Evolutionary conservation across 1,140 invertebrate genomes (phyloP), one percentile per base, ranked within the genome.

Genomic region (Xylocopa sonorina): DNA sequence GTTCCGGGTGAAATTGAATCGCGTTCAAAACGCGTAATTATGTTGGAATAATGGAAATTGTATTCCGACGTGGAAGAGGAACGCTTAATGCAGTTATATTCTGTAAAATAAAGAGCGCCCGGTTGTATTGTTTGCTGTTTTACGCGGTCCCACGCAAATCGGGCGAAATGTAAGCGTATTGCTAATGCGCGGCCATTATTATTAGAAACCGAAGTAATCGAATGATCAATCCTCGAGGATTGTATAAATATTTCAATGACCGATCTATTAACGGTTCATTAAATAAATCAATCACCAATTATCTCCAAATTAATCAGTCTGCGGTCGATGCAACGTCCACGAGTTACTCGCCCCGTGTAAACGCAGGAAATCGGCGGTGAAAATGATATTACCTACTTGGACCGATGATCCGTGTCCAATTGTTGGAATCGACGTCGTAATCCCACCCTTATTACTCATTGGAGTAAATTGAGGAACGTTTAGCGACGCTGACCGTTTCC

Each of bases 351-450:
- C n/a, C n/a, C n/a, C 7, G 3, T 46, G 24, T 21, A 14, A 60
- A 43, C n/a, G 27, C 21, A 14, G 3, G 1, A 46, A 72, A 46
- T 29, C 29, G 41, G 10, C 27, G 2, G 9, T 68, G 32, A 38
- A 34, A 73, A 60, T 32, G n/a, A 73, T 48, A 29, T 73, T 73
- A 57, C 48, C 55, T 6, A 60, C 14, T n/a, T 10, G 1, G 18
- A 2, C 16, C 55, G 43, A 73, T 43, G 46, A 60, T 48, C 69
- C 69, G 34, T 32, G 57, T 58, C 29, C 67, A 62, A 78, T 84
- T 84, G 57, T 48, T 38, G 62, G 10, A 78, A 78, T 66, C 79
- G 74, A 83, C 62, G 68, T 80, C 71, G 58, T 75, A 72, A 83
- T 84, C 57, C 64, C 18, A 3, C 67, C 50, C 46, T 83, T 75